A percentile compares a stretch with the other conserved stretches of the same genome.
These are phyloP conservation scores for Drosophila mayri DNA, from an alignment of 1,140 invertebrate species.

Conservation along the genomic window DNA sequence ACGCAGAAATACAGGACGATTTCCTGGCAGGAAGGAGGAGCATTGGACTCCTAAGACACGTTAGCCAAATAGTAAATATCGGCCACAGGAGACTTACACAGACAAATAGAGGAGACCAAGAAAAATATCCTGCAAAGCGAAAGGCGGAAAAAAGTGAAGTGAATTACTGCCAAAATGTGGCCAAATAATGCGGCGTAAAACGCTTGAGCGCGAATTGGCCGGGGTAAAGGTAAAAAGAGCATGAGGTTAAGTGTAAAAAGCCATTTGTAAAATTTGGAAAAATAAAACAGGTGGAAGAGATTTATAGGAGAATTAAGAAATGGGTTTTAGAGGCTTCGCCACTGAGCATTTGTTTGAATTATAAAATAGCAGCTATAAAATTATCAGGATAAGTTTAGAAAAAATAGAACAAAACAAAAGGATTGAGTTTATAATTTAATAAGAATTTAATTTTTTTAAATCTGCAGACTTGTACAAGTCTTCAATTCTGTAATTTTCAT, in stretches of 20 bases:
- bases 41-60: conserved; percentile 62
- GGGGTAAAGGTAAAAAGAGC: conserved; percentile 16
- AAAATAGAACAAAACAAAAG: no score
- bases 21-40: conserved; percentile 39
- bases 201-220: conserved; percentile 46
- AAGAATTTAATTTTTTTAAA: not conserved
- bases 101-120: conserved; percentile 25
- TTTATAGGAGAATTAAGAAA: conserved; percentile 9
- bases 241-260: conserved; percentile 11
- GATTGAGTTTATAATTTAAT: not conserved
- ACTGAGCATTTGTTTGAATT: not conserved
- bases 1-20: conserved; percentile 34
- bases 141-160: conserved; percentile 51
- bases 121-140: conserved; percentile 16
- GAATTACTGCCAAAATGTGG: conserved; percentile 63
- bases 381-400: not conserved
- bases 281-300: not conserved
- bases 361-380: not conserved
- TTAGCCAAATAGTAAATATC: conserved; percentile 43
- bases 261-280: conserved; percentile 29
- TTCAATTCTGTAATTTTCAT: no score
- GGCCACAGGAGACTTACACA: conserved; percentile 39
- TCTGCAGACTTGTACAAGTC: not conserved
- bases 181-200: conserved; percentile 66
- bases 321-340: not conserved